These are phyloP conservation scores for Abramis brama DNA, from an alignment of 2,113 vertebrate species.

Conservation along the genomic window DNA sequence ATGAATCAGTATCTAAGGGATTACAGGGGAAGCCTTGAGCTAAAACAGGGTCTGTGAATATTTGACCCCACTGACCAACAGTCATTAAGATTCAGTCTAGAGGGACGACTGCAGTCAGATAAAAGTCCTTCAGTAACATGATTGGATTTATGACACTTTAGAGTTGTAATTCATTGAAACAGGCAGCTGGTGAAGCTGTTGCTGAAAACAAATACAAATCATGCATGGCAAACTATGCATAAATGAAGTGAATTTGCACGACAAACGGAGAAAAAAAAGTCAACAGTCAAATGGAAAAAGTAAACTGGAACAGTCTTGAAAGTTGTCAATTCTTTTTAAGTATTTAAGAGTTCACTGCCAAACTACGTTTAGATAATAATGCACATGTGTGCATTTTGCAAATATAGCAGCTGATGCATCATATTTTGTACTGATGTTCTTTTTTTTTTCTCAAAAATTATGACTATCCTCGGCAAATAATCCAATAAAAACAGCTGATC, in stretches of 20 bases:
- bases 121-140: constrained; percentile 45
- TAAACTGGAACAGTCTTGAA: neutral
- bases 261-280: neutral
- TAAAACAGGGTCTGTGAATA: constrained; percentile 59
- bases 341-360: constrained; percentile 2
- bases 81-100: constrained; percentile 10
- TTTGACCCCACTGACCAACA: constrained; percentile 44
- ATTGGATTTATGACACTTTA: constrained; percentile 53
- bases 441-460: constrained; percentile 22
- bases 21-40: constrained; percentile 55
- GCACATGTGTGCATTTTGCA: constrained; percentile 62
- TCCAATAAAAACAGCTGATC: constrained; percentile 35
- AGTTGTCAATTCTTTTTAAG: neutral
- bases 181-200: constrained; percentile 52
- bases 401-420: constrained; percentile 56
- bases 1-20: constrained; percentile 65
- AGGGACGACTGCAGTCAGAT: neutral
- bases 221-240: constrained; percentile 39
- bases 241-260: neutral
- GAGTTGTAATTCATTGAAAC: constrained; percentile 15
- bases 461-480: neutral
- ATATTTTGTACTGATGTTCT: constrained; percentile 54
- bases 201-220: constrained; percentile 43
- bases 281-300: neutral
- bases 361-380: constrained; percentile 47